Evolutionary conservation across 1,140 invertebrate species (phyloP), one percentile per base, ranked within the genome.

Genomic region (Ooceraea biroi): DNA sequence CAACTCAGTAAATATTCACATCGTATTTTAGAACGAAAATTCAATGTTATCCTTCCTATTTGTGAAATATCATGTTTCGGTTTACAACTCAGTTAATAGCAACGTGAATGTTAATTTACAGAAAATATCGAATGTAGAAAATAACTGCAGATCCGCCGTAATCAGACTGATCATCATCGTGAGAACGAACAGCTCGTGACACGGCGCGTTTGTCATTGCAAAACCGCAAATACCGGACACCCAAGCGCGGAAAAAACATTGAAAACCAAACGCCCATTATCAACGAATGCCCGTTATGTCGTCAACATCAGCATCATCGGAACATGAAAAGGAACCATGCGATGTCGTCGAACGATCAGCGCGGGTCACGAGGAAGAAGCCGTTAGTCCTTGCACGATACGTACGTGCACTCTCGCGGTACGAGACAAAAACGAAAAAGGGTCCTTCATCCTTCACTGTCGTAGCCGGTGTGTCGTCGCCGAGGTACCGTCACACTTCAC

Each of bases 401-500:
- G 19, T 66, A 77, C 76, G 52, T 80, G 76, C 76, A 68, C 65
- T 71, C 57, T 80, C 22, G 30, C 52, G 22, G 48, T 78, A 44
- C 22, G n/a, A 71, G 61, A 82, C 30, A 69, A 46, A 76, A 44
- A 69, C 71, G 46, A 78, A 50, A 63, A 52, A 61, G 17, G 55
- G 30, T 46, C 82, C 30, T 3, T 7, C 73, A 78, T 88, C 82
- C 60, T 80, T 84, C 86, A 88, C 86, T 88, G 85, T 88, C 85
- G 74, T 57, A 72, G 55, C 73, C 82, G 74, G n/a, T n/a, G 60
- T 87, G 58, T 84, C 86, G 78, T 74, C 85, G 80, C 63, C 30
- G 87, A 77, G 66, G 60, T 65, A 57, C 68, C 73, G 84, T 88
- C 86, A 84, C 86, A 88, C 85, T 88, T 88, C 82, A 87, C 85